These are phyloP conservation scores for Rousettus madagascariensis DNA, from an alignment of 2,797 vertebrate species.

Conservation along the genomic window DNA sequence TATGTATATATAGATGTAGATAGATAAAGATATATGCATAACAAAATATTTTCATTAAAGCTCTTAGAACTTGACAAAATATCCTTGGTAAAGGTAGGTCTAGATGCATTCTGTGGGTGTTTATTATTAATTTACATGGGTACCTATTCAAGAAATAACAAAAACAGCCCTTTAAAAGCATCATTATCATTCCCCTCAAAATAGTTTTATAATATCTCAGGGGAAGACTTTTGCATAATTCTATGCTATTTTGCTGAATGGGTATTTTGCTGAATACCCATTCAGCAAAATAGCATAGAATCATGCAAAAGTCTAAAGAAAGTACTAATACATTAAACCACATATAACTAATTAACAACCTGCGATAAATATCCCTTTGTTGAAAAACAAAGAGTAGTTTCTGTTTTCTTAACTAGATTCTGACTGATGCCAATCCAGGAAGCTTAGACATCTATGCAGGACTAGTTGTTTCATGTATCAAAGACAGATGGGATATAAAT, in stretches of 20 bases:
- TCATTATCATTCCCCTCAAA: background rate
- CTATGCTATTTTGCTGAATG: too few species aligned
- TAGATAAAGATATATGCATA: background rate
- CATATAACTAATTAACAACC: background rate
- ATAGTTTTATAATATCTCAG: background rate
- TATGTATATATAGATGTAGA: background rate
- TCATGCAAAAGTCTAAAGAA: background rate
- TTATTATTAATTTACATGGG: background rate
- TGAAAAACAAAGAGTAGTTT: background rate
- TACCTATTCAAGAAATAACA: background rate
- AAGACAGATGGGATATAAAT: too few species aligned
- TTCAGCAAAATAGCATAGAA: background rate
- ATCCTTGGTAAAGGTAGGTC: background rate
- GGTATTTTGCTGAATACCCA: background rate
- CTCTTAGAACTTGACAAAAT: background rate
- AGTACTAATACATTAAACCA: background rate
- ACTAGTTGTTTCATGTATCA: background rate
- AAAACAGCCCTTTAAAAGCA: background rate
- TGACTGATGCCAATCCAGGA: background rate
- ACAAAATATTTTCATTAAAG: background rate
- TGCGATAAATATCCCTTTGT: background rate
- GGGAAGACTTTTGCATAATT: background rate
- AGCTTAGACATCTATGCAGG: accelerated
- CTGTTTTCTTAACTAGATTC: background rate
- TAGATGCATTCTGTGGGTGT: background rate